Evolutionary conservation across 2,797 vertebrate species (phyloP).

Genomic region (Capromys pilorides): DNA sequence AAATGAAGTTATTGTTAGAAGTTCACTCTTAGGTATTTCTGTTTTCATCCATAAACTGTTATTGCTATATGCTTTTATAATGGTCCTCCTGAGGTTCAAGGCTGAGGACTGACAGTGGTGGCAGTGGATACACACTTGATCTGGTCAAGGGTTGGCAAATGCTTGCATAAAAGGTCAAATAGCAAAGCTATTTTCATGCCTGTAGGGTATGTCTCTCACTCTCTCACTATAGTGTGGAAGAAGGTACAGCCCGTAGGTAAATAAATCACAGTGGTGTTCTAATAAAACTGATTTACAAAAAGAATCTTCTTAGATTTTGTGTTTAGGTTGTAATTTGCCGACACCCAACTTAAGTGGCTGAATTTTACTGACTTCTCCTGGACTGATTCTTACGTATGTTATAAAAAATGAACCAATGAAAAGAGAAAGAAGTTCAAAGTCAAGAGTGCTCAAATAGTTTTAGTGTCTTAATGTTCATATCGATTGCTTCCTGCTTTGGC

Average conservation of each 20-base stretch:
- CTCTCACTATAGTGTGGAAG: neutral
- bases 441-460: neutral
- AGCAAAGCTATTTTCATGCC: neutral
- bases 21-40: conserved; percentile 54
- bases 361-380: neutral
- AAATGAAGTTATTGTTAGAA: conserved; percentile 76
- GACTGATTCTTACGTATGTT: neutral
- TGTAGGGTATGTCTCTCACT: neutral
- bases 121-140: neutral
- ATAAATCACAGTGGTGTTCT: neutral
- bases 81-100: neutral
- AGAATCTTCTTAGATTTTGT: neutral
- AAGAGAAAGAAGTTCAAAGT: conserved; percentile 2
- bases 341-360: neutral
- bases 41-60: neutral
- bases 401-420: neutral
- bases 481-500: neutral
- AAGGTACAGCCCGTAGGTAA: neutral
- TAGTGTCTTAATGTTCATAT: neutral
- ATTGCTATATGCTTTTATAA: conserved; percentile 1
- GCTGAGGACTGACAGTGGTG: neutral
- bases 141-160: neutral
- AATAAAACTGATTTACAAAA: conserved; percentile 46
- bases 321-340: neutral
- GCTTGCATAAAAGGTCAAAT: neutral